Evolutionary conservation across 2,797 vertebrate species (phyloP).

Genomic region (Gorsachius magnificus): DNA sequence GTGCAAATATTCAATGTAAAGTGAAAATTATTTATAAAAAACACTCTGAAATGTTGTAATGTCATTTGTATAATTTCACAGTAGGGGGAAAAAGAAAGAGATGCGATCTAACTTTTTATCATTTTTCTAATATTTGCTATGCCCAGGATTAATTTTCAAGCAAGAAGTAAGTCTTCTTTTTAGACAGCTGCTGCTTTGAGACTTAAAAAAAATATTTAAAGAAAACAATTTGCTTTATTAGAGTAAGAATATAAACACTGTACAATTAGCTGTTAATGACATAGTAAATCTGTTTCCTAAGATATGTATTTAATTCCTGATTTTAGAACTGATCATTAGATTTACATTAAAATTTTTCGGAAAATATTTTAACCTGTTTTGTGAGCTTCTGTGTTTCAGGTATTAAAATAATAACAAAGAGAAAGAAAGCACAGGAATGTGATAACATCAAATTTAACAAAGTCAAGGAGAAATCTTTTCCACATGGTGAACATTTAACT

Average conservation of each 20-base stretch:
- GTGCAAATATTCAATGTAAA: slow-evolving; percentile 49
- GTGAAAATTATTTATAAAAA: slow-evolving; percentile 66
- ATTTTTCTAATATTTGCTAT: slow-evolving; percentile 7
- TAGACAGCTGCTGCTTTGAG: neutral
- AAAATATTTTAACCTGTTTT: neutral
- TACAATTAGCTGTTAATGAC: neutral
- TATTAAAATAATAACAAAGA: neutral
- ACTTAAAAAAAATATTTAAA: neutral
- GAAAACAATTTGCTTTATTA: neutral
- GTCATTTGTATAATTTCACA: slow-evolving; percentile 44
- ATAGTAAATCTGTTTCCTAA: neutral
- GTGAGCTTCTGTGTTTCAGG: neutral
- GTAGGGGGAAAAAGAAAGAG: neutral
- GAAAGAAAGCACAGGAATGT: neutral
- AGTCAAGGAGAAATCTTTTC: neutral
- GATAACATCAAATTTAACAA: neutral
- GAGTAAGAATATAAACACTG: neutral
- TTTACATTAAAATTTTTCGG: neutral
- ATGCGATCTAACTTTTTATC: neutral
- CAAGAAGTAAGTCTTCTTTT: neutral
- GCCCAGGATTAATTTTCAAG: neutral
- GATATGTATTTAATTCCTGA: neutral
- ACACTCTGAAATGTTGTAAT: neutral
- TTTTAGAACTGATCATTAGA: neutral
- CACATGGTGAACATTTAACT: neutral